Base-by-base conservation (phyloP, 2,888 invertebrate genomes). In the Hanleya hanleyi region DNA sequence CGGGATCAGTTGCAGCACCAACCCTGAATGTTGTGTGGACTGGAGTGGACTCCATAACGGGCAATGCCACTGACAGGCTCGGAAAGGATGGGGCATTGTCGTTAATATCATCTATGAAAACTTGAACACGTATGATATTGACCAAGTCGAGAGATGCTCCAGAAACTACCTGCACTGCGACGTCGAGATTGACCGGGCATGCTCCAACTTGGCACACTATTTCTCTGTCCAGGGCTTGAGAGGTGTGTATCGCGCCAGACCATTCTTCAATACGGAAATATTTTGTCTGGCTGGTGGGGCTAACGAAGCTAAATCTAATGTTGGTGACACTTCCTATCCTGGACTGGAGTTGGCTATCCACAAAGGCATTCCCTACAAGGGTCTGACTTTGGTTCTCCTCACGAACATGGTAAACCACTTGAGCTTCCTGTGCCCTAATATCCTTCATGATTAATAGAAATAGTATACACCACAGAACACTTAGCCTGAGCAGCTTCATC, bases 191-290 rank as follows among this genome's bases (percentile, higher is more conserved):
- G 4, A 37, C 64, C 12, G 64, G 38, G 26, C 64, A 64, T 15
- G 18, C 36, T n/a, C 35, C 38, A n/a, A 18, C 18, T 12, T 18
- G 15, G 26, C 64, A 64, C 22, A 64, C 15, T 15, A 37, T 18
- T 64, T 64, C 64, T 37, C 64, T 3, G 37, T 64, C 64, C 2
- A 64, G 15, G 29, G 35, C 64, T 18, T n/a, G 15, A 35, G 38
- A 1, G 1, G 64, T 64, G 38, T 64, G 26, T 2, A 64, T 72
- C 35, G 37, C 57, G 9, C 72, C 77, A 32, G 51, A 36, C 38
- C 67, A 68, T 12, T n/a, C 35, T 29, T 72, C 67, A n/a, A 64
- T 64, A 33, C 64, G 64, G 29, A 64, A 64, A 37, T 37, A 36
- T 5, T 35, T 64, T 2, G 64, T 37, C 37, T 64, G 64, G 12